Conservation (phyloP, 2,797 vertebrate genomes). For the Natrix natrix region DNA sequence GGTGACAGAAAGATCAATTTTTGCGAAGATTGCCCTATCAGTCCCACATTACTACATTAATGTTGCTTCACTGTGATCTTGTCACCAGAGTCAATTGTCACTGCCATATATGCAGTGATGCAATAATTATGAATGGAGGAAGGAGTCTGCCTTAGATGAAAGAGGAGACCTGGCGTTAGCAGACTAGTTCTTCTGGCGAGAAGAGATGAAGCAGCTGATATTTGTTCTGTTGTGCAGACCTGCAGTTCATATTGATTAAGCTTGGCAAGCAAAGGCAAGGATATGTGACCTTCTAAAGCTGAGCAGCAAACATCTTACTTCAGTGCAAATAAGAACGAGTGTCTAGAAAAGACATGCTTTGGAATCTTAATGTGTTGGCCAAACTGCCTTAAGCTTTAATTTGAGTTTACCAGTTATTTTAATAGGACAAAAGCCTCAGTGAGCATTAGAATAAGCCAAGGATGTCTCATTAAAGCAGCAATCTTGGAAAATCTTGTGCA, state of each 20-base stretch:
- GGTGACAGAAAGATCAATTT: slow-evolving; percentile 84
- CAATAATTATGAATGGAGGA: slow-evolving; percentile 55
- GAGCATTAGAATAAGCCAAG: background rate
- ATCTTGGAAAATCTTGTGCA: background rate
- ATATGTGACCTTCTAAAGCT: slow-evolving; percentile 61
- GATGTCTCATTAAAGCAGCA: background rate
- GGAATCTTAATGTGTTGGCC: background rate
- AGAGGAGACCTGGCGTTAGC: slow-evolving; percentile 46
- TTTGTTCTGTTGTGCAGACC: slow-evolving; percentile 60
- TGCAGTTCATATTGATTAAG: slow-evolving; percentile 65
- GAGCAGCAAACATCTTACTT: slow-evolving; percentile 43
- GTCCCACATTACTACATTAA: slow-evolving; percentile 61
- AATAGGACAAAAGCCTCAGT: background rate
- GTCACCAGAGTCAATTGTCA: slow-evolving; percentile 52
- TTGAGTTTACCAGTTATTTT: background rate
- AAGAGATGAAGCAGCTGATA: slow-evolving; percentile 37
- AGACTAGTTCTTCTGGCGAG: slow-evolving; percentile 40
- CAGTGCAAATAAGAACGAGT: slow-evolving; percentile 43
- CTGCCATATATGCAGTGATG: slow-evolving; percentile 39
- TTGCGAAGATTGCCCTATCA: slow-evolving; percentile 74
- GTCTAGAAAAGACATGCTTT: slow-evolving; percentile 39
- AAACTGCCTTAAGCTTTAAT: background rate
- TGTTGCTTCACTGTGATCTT: slow-evolving; percentile 59
- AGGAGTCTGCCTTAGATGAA: slow-evolving; percentile 45
- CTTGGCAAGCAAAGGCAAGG: slow-evolving; percentile 49